Base-by-base conservation (phyloP, 2,113 vertebrate genomes). In the Corythornis madagascariensis region DNA sequence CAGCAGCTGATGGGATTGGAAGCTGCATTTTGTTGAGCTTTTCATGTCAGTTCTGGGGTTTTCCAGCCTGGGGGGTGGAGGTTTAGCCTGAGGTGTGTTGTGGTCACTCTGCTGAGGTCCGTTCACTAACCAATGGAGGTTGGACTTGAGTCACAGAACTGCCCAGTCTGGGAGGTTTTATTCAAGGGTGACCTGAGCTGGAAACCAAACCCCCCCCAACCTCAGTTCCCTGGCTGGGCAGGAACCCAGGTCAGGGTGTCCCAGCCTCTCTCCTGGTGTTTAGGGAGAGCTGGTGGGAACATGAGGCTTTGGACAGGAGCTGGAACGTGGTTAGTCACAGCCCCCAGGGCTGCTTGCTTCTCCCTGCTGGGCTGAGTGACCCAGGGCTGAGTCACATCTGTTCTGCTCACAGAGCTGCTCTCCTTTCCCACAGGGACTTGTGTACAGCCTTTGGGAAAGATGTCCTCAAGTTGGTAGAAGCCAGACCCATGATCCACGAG, bases 381-480 rank as follows among this genome's bases (percentile, higher is more conserved):
- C 38, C 38, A 38, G 38, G 38, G 38, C 38, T 38, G 89, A 90
- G 61, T 82, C 92, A 53, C 42, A 42, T 33, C 57, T 75, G 11
- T n/a, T 50, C 33, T 21, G 72, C 83, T 61, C 28, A 47, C 47
- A 55, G 86, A 78, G 72, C 89, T 38, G 50, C 33, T 63, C n/a
- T 88, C 16, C 47, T 65, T 63, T 20, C 11, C 86, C 8, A 3
- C 96, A 99, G 99, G 9, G 99, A 99, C 95, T 98, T 99, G 94
- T 99, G 99, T 97, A 98, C 99, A 69, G 99, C 99, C 1, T 99
- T 99, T 80, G 99, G 99, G 14, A 99, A 99, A 94, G 99, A 99
- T 42, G 98, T 99, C 74, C 98, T 99, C 97, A 99, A 99, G 97
- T 98, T 99, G 97, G 98, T 99, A 98, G 99, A 99, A 97, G 97